Evolutionary conservation across 2,888 invertebrate species (phyloP), one percentile per base, ranked within the genome.

Genomic region (Steinernema scapterisci): DNA sequence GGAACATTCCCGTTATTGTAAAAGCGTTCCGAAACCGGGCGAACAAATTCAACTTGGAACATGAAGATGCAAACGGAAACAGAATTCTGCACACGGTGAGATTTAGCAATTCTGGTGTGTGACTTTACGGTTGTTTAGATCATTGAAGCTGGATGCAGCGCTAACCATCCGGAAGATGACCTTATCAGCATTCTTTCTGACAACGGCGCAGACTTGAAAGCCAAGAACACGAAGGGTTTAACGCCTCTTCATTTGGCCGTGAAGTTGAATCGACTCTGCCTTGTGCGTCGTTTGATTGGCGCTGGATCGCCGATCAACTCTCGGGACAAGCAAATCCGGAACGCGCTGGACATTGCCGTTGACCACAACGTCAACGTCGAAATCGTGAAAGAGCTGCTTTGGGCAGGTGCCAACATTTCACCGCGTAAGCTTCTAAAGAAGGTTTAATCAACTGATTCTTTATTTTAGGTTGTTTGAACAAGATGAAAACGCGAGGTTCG

Each of bases 251-350:
- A 31, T 13, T 31, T 63, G 9, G 63, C 63, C 27, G 63, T 63
- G 11, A 63, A 63, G 38, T 1, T 31, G 16, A 63, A 63, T 31
- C 23, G 27, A 16, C 11, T 38, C 16, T 63, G 63, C 38, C 23
- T 27, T 38, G 27, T 63, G 27, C 63, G 63, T 16, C 23, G 63
- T 16, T 27, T 63, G 63, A 63, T 63, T 31, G 63, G 63, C 13
- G 63, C 63, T 31, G 63, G 63, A 31, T 63, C 63, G 7, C 63
- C 63, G 16, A 63, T 63, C 27, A 63, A 63, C 63, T 25, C 19
- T 16, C 5, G 2, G 11, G 63, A 63, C 3, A 27, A 31, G 38
- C 27, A 16, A 1, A 3, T 7, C 31, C 27, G 63, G 6, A 63
- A 63, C 31, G 31, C 38, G 5, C 13, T 63, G 31, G 63, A 63